Evolutionary conservation across 2,888 invertebrate genomes (phyloP).

Genomic region (Labia minor): DNA sequence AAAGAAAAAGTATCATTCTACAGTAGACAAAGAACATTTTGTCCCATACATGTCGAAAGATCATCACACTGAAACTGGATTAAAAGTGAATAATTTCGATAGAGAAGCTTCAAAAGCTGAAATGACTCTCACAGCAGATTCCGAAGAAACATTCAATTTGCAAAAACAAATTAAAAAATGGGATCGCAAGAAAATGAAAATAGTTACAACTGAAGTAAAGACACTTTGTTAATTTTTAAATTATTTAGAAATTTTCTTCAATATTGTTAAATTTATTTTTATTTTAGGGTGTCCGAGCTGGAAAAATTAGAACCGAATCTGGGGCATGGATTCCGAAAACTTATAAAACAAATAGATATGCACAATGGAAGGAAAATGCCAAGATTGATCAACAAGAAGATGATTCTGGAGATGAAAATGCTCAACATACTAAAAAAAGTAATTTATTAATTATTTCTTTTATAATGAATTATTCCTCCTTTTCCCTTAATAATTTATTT

Average conservation of each 20-base stretch:
- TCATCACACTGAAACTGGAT: slow-evolving; percentile 70
- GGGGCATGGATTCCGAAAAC: slow-evolving; percentile 89
- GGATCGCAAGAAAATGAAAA: slow-evolving; percentile 95
- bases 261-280: background rate
- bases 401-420: slow-evolving; percentile 34
- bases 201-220: slow-evolving; percentile 60
- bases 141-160: slow-evolving; percentile 50
- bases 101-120: slow-evolving; percentile 65
- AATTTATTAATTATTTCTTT: background rate
- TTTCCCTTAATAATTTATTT: no score
- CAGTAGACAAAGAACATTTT: slow-evolving; percentile 67
- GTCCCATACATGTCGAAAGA: slow-evolving; percentile 77
- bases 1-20: slow-evolving; percentile 42
- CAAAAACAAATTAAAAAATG: slow-evolving; percentile 56
- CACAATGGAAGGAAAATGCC: slow-evolving; percentile 71
- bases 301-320: slow-evolving; percentile 89
- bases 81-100: slow-evolving; percentile 68
- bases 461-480: background rate
- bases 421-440: background rate
- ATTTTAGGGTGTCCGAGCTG: slow-evolving; percentile 32
- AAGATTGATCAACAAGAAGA: slow-evolving; percentile 42
- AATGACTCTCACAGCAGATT: slow-evolving; percentile 76
- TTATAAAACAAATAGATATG: slow-evolving; percentile 83
- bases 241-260: slow-evolving; percentile 13
- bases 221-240: slow-evolving; percentile 34